These are phyloP conservation scores for Blastobasis lacticolella DNA, from an alignment of 2,888 invertebrate genomes.

Conservation along the genomic window DNA sequence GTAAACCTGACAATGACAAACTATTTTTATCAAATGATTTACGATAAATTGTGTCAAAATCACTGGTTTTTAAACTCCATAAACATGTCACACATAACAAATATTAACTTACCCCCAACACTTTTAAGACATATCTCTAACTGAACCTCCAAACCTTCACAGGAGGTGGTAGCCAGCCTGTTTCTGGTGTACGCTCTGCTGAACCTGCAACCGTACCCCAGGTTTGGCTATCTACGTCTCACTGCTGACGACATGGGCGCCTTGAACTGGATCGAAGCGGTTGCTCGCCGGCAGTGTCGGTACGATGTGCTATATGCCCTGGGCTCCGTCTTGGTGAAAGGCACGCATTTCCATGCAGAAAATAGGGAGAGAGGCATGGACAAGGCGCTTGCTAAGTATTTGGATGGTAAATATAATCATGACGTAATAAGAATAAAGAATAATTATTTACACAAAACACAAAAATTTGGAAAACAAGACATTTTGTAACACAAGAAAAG, in stretches of 20 bases:
- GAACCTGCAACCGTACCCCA: constrained; percentile 42
- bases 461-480: not conserved
- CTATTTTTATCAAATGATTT: too few relatives aligned
- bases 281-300: constrained; percentile 29
- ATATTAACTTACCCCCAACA: too few relatives aligned
- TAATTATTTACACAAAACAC: not conserved
- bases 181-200: constrained; percentile 51
- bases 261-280: constrained; percentile 31
- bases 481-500: not conserved
- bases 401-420: constrained; percentile 36
- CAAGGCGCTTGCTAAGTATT: constrained; percentile 36
- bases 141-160: constrained; percentile 3
- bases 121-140: too few relatives aligned
- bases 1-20: too few relatives aligned
- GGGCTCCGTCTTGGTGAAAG: constrained; percentile 36
- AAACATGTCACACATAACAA: too few relatives aligned
- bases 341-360: constrained; percentile 40
- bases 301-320: constrained; percentile 49
- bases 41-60: too few relatives aligned
- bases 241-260: constrained; percentile 38
- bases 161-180: constrained; percentile 51
- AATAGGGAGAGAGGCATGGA: constrained; percentile 49
- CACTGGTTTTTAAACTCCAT: too few relatives aligned
- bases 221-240: constrained; percentile 40
- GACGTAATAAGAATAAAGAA: too few relatives aligned